A percentile compares a stretch with the other conserved stretches of the same genome.
These are phyloP conservation scores for Andrena trimmerana DNA, from an alignment of 2,888 invertebrate species.

Conservation along the genomic window DNA sequence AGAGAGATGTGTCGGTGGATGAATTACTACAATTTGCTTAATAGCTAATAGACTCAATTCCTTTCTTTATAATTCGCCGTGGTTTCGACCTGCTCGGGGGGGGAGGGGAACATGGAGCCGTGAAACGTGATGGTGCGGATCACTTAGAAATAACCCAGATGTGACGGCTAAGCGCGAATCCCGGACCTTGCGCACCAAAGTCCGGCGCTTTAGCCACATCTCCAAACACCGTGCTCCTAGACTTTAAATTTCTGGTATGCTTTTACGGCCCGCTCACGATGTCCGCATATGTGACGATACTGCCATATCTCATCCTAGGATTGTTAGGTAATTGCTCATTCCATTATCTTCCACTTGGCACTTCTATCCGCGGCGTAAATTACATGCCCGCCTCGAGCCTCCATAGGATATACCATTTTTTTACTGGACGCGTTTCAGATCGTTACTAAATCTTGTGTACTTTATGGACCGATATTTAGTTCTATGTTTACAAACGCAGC, in stretches of 20 bases:
- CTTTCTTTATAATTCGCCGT: constrained; percentile 20
- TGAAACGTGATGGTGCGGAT: constrained; percentile 41
- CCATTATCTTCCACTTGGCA: constrained; percentile 47
- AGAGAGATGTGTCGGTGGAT: constrained; percentile 74
- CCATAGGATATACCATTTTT: constrained; percentile 1
- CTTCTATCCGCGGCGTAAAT: constrained; percentile 47
- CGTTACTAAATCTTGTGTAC: constrained; percentile 29
- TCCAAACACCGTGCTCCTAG: constrained; percentile 48
- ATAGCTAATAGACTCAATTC: constrained; percentile 78
- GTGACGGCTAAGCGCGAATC: constrained; percentile 55
- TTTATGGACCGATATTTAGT: constrained; percentile 33
- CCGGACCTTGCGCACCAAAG: constrained; percentile 60
- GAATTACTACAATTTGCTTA: constrained; percentile 82
- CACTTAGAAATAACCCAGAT: constrained; percentile 53
- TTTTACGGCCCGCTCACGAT: constrained; percentile 81
- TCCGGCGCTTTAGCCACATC: constrained; percentile 56
- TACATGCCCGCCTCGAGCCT: constrained; percentile 11
- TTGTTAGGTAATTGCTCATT: constrained; percentile 80
- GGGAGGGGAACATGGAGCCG: constrained; percentile 13
- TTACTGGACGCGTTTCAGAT: constrained; percentile 10
- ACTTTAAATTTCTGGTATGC: constrained; percentile 82
- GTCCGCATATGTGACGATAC: constrained; percentile 80
- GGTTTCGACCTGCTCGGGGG: constrained; percentile 3
- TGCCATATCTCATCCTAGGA: constrained; percentile 81
- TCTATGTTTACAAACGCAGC: constrained; percentile 39